A percentile compares a stretch with the other conserved stretches of the same genome.
Conservation (phyloP, 2,113 vertebrate species). For the Amblyornis subalaris region DNA sequence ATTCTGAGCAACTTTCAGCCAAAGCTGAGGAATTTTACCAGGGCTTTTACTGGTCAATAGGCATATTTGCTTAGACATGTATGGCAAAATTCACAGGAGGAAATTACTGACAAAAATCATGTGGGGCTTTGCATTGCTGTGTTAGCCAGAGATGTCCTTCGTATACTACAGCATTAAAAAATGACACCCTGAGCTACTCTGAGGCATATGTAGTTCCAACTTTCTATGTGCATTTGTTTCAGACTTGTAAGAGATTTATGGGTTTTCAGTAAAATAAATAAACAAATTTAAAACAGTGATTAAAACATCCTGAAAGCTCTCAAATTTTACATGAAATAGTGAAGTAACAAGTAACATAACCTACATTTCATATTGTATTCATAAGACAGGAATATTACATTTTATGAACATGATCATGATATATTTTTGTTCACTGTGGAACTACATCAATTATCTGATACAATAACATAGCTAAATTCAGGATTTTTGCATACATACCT, state of each 20-base stretch:
- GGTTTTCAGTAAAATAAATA: background rate
- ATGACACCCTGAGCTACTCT: background rate
- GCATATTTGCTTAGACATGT: background rate
- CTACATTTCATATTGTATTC: background rate
- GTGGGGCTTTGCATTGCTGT: background rate
- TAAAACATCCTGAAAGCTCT: background rate
- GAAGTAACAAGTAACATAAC: background rate
- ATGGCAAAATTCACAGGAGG: background rate
- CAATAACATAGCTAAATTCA: background rate
- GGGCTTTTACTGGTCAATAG: background rate
- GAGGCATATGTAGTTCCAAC: background rate
- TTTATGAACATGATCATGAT: background rate
- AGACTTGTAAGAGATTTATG: fast-evolving
- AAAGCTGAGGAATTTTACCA: background rate
- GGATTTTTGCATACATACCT: background rate
- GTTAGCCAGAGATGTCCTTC: background rate
- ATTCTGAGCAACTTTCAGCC: background rate
- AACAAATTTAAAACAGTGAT: background rate
- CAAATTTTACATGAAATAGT: background rate
- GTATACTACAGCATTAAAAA: background rate
- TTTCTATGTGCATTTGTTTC: background rate
- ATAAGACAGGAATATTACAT: background rate
- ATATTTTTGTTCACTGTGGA: background rate
- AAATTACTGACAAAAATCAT: background rate
- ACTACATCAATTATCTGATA: background rate